Percentiles rank a stretch among this genome's conserved stretches.
phyloP scores from a whole-genome alignment of 2,113 vertebrate species.

The Osmerus mordax region DNA sequence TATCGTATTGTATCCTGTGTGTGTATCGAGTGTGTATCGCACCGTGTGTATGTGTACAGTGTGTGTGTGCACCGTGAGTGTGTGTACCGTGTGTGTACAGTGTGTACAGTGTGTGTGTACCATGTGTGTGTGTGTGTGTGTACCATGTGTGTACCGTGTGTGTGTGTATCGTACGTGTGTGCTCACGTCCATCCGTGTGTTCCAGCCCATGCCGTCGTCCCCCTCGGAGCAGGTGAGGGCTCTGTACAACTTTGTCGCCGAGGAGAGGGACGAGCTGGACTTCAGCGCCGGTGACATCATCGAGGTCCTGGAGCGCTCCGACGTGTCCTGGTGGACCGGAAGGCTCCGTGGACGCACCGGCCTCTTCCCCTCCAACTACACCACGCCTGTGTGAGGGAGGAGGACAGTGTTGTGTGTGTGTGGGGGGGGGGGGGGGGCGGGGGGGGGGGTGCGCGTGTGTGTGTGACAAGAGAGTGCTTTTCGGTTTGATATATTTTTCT shows the following conservation, averaged over 20 bases:
- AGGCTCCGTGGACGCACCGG: constrained; percentile 72
- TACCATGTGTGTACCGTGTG: not conserved
- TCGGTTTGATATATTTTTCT: too few relatives aligned
- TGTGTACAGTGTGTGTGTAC: not conserved
- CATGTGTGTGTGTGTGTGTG: not conserved
- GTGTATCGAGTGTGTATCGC: not conserved
- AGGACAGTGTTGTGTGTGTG: not conserved
- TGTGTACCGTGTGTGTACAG: too few relatives aligned
- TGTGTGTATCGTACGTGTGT: constrained; percentile 3
- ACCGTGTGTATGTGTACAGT: not conserved
- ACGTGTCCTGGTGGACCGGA: constrained; percentile 83
- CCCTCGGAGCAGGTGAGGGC: constrained; percentile 70
- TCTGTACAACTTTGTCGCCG: constrained; percentile 77
- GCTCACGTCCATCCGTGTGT: not conserved
- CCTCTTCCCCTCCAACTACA: constrained; percentile 85
- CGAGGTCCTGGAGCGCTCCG: constrained; percentile 77
- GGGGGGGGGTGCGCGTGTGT: too few relatives aligned
- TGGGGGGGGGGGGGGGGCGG: too few relatives aligned
- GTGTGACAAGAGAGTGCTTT: too few relatives aligned
- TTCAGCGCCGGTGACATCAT: constrained; percentile 78
- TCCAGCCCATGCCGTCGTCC: constrained; percentile 7
- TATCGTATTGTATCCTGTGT: not conserved
- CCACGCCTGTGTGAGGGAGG: constrained; percentile 57
- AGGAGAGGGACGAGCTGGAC: constrained; percentile 79
- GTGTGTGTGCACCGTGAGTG: not conserved